A percentile compares a stretch with the other conserved stretches of the same genome.
Conservation (phyloP, 2,888 invertebrate genomes). For the Aproaerema taeniolella region DNA sequence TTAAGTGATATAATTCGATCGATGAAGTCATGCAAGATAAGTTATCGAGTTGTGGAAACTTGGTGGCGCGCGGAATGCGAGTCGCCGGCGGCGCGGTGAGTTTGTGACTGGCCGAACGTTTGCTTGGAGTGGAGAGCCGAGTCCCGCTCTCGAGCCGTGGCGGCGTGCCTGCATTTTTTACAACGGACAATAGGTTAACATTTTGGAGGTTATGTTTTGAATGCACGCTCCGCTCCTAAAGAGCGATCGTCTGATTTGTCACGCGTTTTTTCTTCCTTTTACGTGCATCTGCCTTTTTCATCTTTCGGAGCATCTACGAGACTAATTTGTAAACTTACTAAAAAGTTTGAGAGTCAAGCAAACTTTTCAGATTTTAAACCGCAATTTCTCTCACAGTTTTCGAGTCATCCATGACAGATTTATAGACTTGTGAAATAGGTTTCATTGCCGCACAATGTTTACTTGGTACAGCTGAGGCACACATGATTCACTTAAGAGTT, state of each 20-base stretch:
- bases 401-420: too few relatives aligned
- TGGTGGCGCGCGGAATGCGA: slow-evolving; percentile 37
- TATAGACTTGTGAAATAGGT: slow-evolving; percentile 5
- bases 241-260: slow-evolving; percentile 10
- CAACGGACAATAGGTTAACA: slow-evolving; percentile 47
- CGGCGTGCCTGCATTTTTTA: slow-evolving; percentile 61
- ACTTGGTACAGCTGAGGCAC: slow-evolving; percentile 40
- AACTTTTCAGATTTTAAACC: too few relatives aligned
- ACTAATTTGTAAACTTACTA: too few relatives aligned
- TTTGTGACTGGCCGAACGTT: slow-evolving; percentile 42
- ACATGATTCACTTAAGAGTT: slow-evolving; percentile 56
- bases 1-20: slow-evolving; percentile 49
- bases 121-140: slow-evolving; percentile 8
- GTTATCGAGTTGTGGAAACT: slow-evolving; percentile 50
- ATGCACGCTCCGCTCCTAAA: slow-evolving; percentile 25
- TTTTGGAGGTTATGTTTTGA: slow-evolving; percentile 67
- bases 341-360: too few relatives aligned
- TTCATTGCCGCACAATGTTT: slow-evolving; percentile 28
- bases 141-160: slow-evolving; percentile 10
- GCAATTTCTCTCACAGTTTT: too few relatives aligned
- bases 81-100: slow-evolving; percentile 41
- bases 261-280: slow-evolving; percentile 1
- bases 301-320: neutral
- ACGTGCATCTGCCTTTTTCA: neutral
- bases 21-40: slow-evolving; percentile 75